Percentiles rank a stretch among this genome's conserved stretches.
These are phyloP conservation scores for Ateles fusciceps DNA, from an alignment of 2,797 vertebrate species.

Conservation along the genomic window DNA sequence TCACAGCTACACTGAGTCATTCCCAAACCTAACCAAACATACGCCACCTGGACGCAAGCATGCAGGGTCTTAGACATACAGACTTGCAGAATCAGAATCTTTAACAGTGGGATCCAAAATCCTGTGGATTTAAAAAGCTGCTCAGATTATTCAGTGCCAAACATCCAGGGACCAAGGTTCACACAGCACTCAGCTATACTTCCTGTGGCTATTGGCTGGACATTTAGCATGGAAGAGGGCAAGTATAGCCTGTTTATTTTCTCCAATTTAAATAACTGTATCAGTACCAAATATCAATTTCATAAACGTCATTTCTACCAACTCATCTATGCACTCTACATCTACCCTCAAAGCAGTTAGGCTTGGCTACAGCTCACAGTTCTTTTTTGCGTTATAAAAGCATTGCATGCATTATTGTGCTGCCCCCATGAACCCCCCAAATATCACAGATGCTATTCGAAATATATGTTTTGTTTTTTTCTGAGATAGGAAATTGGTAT, in stretches of 20 bases:
- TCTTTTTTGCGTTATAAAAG: conserved; percentile 3
- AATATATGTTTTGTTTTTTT: neutral
- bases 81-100: neutral
- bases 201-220: neutral
- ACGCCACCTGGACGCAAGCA: neutral
- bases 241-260: neutral
- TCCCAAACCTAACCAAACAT: neutral
- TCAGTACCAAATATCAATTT: neutral
- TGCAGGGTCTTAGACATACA: neutral
- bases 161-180: neutral
- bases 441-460: neutral
- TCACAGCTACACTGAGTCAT: neutral
- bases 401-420: neutral
- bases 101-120: neutral
- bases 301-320: neutral
- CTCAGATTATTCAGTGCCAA: neutral
- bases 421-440: neutral
- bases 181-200: accelerated
- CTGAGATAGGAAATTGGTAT: neutral
- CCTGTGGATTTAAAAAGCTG: neutral
- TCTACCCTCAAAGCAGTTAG: neutral
- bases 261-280: neutral
- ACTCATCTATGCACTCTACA: neutral
- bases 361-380: neutral
- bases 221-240: neutral